A percentile compares a stretch with the other conserved stretches of the same genome.
These are phyloP conservation scores for Scopus umbretta DNA, from an alignment of 2,113 vertebrate species.

Conservation along the genomic window DNA sequence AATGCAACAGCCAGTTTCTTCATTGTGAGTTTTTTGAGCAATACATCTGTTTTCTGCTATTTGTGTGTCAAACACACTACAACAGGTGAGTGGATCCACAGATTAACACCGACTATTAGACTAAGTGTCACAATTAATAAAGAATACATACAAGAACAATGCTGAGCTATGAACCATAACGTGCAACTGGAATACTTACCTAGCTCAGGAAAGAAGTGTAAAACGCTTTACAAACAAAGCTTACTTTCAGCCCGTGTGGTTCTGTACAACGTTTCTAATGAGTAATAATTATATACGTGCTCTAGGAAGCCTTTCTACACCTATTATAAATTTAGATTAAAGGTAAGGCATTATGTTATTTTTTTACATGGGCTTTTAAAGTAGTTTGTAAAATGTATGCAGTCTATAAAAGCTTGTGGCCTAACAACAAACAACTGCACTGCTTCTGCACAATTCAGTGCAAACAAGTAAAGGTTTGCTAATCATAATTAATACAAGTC, in stretches of 20 bases:
- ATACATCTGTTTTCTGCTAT: not conserved
- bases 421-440: conserved; percentile 12
- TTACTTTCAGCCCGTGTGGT: not conserved
- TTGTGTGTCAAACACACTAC: not conserved
- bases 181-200: not conserved
- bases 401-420: conserved; percentile 24
- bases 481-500: not conserved
- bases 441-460: not conserved
- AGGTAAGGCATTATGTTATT: not conserved
- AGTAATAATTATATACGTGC: not conserved
- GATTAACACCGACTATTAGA: not conserved
- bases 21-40: not conserved
- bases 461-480: not conserved
- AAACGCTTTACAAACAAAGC: not conserved
- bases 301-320: not conserved
- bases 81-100: not conserved
- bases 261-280: not conserved
- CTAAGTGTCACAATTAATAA: not conserved
- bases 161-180: not conserved
- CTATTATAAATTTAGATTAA: conserved; percentile 20
- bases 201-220: not conserved
- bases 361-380: conserved; percentile 18
- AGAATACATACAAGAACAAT: not conserved
- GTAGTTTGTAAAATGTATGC: conserved; percentile 15
- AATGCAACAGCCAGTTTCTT: not conserved